These are phyloP conservation scores for Leguminivora glycinivorella DNA, from an alignment of 1,140 invertebrate species.

Conservation along the genomic window DNA sequence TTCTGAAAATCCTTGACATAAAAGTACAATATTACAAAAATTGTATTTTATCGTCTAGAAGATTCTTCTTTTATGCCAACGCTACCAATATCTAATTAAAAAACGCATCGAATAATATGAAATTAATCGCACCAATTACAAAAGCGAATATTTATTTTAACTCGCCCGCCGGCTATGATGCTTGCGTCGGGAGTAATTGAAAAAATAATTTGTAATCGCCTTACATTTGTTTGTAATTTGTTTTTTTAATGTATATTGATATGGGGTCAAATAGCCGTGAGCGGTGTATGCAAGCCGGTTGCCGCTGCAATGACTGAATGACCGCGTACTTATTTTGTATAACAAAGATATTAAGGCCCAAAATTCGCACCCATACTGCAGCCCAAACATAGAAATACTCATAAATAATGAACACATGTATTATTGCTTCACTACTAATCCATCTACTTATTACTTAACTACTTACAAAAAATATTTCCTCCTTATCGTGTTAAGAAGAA, in stretches of 20 bases:
- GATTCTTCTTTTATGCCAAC: neutral
- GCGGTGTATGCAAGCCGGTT: neutral
- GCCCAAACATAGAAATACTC: too few relatives aligned
- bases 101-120: slow-evolving; percentile 19
- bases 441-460: too few relatives aligned
- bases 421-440: too few relatives aligned
- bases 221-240: slow-evolving; percentile 20
- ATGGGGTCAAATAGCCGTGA: slow-evolving; percentile 17
- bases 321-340: neutral
- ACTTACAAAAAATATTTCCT: too few relatives aligned
- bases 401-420: too few relatives aligned
- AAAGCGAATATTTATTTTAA: slow-evolving; percentile 25
- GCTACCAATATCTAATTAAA: slow-evolving; percentile 3
- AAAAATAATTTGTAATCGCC: slow-evolving; percentile 21
- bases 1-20: too few relatives aligned
- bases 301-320: neutral
- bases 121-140: slow-evolving; percentile 20
- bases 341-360: neutral
- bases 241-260: slow-evolving; percentile 28
- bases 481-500: neutral
- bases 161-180: slow-evolving; percentile 14
- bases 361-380: too few relatives aligned
- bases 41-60: neutral
- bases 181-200: slow-evolving; percentile 24
- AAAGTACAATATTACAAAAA: too few relatives aligned